Conservation (phyloP, 2,888 invertebrate genomes). For the Drosophila sordidula region DNA sequence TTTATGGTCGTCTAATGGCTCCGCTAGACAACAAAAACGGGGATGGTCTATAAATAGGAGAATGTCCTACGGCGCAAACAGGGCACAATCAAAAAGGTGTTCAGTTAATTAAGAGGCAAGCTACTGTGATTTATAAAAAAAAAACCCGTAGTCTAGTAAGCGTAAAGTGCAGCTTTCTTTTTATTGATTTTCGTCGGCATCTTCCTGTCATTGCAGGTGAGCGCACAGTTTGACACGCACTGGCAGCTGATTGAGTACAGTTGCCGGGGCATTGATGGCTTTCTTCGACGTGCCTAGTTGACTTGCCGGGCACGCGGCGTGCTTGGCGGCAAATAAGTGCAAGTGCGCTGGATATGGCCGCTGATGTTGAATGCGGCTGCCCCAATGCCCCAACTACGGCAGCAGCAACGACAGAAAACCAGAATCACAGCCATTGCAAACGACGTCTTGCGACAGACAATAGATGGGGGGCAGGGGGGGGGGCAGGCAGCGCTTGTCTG, state of each 20-base stretch:
- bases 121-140: background rate
- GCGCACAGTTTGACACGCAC: slow-evolving; percentile 33
- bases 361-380: slow-evolving; percentile 42
- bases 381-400: slow-evolving; percentile 70
- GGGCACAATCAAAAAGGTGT: too few species aligned
- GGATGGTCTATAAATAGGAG: too few species aligned
- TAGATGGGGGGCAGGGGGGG: slow-evolving; percentile 8
- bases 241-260: slow-evolving; percentile 20
- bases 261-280: slow-evolving; percentile 34
- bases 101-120: background rate
- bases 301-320: slow-evolving; percentile 62
- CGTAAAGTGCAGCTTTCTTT: background rate
- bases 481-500: slow-evolving; percentile 20
- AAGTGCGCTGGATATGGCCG: slow-evolving; percentile 56
- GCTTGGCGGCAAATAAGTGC: slow-evolving; percentile 67
- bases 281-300: slow-evolving; percentile 27
- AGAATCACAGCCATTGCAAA: slow-evolving; percentile 69
- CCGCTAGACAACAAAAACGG: slow-evolving; percentile 23
- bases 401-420: slow-evolving; percentile 41
- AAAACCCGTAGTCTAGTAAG: background rate
- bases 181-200: slow-evolving; percentile 11
- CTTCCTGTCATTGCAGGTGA: slow-evolving; percentile 65
- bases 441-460: slow-evolving; percentile 46
- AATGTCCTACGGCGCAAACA: too few species aligned
- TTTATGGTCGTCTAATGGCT: slow-evolving; percentile 60